Evolutionary conservation across 2,888 invertebrate genomes (phyloP), one percentile per base, ranked within the genome.

Genomic region (Herminia tarsipennalis): DNA sequence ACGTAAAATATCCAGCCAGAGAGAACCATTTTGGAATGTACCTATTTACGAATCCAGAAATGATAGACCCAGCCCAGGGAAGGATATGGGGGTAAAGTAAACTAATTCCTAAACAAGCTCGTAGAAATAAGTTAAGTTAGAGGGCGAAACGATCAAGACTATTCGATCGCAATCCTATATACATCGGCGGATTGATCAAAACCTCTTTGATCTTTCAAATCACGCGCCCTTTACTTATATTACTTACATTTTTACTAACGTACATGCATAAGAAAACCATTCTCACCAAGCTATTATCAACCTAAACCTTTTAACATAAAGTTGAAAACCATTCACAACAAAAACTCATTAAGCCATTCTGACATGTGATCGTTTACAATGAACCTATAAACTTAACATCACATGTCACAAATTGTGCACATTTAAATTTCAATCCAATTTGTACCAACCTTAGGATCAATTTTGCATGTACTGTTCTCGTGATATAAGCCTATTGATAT

Each of bases 201-300:
- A 78, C 76, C 78, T 73, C 88, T 88, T 89, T 89, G 88, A 89
- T 88, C 84, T 88, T 73, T 66, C 61, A 70, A 76, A 86, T 86
- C 84, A 80, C 83, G 83, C 86, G 86, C 84, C 88, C 81, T 85
- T 85, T 83, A 86, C 86, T 86, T 82, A 85, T 84, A 86, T 85
- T 84, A 84, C 83, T 76, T 72, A 67, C 70, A 72, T 78, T 78
- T 74, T 75, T 73, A 73, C 75, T 70, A 66, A 57, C 67, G 66
- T 71, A 74, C 68, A 72, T 75, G 68, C 71, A 64, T 73, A 73
- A 65, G 52, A 49, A 45, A 45, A 41, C 43, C 47, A 20, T 32
- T 24, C 14, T 38, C 3, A 12, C 2, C 14, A 30, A 5, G 34
- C 16, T 5, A 63, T 54, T 49, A 45, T 25, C 34, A 52, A 58